Base-by-base conservation (phyloP, 2,888 invertebrate genomes). In the Tholera decimalis region DNA sequence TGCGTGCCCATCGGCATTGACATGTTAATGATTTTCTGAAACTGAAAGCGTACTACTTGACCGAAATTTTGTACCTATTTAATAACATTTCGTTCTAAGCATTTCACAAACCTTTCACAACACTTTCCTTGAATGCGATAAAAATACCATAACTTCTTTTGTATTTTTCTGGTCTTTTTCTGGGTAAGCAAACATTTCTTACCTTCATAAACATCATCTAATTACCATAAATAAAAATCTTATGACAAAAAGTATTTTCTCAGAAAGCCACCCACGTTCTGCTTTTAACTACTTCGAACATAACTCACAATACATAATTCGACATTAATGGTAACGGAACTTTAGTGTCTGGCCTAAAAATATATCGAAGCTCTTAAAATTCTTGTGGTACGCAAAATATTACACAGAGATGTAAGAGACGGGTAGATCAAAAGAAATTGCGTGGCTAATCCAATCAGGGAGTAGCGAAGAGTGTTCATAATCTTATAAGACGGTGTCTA, bases 391-490 rank as follows among this genome's bases (percentile, higher is more conserved):
- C 11, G 8, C 13, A 22, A 43, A 55, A 51, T 49, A 33, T 55
- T 43, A 67, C 51, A 53, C 35, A 47, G n/a, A 37, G 24, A 51
- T 60, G 22, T 43, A 18, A 41, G n/a, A 61, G 44, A 26, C 39
- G 41, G 6, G 18, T 15, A 28, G 54, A 68, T 72, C 55, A 61
- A 56, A 66, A 37, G 41, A 43, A 69, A 61, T 47, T 37, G 33
- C 33, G 47, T 37, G 22, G 18, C 18, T 69, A 47, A 72, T 76
- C 76, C 76, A 53, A 61, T 72, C 55, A 30, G 33, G 24, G 39
- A 56, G 56, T 24, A 56, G 39, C 30, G 30, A 56, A 53, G 33
- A 50, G 39, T 73, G 35, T 66, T 65, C 20, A 46, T 73, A 65
- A 68, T 73, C 49, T 51, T 35, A 35, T 46, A 66, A 73, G 28